Conservation (phyloP, 1,140 invertebrate species). For the Physella acuta region DNA sequence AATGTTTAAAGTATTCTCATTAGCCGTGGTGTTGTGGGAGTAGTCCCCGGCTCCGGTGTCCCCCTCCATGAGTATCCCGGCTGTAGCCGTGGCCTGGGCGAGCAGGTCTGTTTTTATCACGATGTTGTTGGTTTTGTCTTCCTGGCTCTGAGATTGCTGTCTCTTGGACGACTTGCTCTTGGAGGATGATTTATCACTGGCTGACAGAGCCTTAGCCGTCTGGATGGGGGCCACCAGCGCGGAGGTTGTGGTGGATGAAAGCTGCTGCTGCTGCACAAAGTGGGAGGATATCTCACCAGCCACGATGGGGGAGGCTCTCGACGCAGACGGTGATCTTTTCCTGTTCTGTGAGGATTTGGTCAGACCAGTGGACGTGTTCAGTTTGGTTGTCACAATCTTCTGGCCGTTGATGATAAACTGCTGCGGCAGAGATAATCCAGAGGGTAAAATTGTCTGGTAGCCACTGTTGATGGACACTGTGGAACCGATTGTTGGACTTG, state of each 20-base stretch:
- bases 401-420: conserved; percentile 18
- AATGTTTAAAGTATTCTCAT: neutral
- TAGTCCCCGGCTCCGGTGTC: neutral
- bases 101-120: conserved; percentile 18
- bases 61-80: conserved; percentile 18
- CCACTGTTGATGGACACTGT: conserved; percentile 10
- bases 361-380: neutral
- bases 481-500: neutral
- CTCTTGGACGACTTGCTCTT: conserved; percentile 9
- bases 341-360: conserved; percentile 1
- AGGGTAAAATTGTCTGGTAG: conserved; percentile 13
- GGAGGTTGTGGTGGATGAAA: neutral
- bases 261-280: conserved; percentile 11
- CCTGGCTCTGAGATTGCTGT: neutral
- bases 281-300: conserved; percentile 10
- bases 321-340: conserved; percentile 16
- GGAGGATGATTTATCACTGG: neutral
- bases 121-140: neutral
- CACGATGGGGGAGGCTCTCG: conserved; percentile 15
- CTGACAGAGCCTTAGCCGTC: neutral
- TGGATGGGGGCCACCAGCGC: neutral
- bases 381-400: conserved; percentile 8
- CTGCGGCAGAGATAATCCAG: conserved; percentile 14
- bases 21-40: neutral
- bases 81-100: conserved; percentile 24